A percentile compares a stretch with the other conserved stretches of the same genome.
These are phyloP conservation scores for Loris lydekkerianus DNA, from an alignment of 2,797 vertebrate genomes.

Conservation along the genomic window DNA sequence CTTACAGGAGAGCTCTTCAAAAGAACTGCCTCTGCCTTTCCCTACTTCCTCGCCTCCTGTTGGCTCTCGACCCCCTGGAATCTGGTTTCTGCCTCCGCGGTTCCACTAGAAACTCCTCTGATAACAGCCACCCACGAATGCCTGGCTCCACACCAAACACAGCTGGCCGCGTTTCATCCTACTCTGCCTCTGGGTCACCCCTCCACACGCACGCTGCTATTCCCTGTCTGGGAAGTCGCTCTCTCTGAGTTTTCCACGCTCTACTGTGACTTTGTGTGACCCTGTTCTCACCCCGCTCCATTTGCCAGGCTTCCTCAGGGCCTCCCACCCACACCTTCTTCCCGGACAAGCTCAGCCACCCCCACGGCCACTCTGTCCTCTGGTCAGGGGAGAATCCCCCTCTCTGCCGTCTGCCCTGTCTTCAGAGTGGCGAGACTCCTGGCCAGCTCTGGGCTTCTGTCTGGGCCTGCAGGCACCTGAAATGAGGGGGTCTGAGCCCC, in stretches of 20 bases:
- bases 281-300: no score
- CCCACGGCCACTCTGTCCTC: accelerated
- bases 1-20: background rate
- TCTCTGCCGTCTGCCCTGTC: background rate
- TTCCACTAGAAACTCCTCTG: background rate
- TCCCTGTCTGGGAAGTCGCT: background rate
- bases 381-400: background rate
- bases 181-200: no score
- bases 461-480: background rate
- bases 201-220: background rate
- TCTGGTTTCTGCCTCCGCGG: background rate
- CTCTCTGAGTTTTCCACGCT: background rate
- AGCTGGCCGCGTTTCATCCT: background rate
- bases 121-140: background rate
- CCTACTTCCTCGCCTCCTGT: background rate
- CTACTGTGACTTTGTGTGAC: background rate
- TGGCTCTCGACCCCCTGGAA: background rate
- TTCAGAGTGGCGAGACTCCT: background rate
- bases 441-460: background rate
- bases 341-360: background rate
- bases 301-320: background rate
- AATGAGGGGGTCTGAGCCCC: background rate
- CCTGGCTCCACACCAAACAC: background rate
- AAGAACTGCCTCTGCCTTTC: background rate
- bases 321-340: background rate